Conservation (phyloP, 1,140 invertebrate species). For the Cotesia chilonis region DNA sequence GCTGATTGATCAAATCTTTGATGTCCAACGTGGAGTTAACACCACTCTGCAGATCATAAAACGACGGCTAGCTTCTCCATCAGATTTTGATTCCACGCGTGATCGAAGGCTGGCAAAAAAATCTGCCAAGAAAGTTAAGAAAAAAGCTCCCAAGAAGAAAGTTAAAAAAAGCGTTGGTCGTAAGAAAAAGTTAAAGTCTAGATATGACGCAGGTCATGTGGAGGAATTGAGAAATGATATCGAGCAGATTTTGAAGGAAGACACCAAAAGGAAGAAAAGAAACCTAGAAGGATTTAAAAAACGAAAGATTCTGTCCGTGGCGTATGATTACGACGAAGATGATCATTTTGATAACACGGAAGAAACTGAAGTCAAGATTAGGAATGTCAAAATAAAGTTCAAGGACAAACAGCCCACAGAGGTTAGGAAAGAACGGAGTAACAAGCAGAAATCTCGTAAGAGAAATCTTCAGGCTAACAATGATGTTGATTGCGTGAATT, state of each 20-base stretch:
- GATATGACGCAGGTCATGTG: constrained; percentile 18
- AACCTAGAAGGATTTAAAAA: constrained; percentile 28
- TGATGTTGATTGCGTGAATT: constrained; percentile 42
- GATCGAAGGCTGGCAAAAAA: no score
- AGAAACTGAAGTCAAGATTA: no score
- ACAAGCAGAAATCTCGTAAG: background rate
- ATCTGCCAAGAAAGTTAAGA: no score
- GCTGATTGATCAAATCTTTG: constrained; percentile 38
- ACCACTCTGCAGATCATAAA: constrained; percentile 43
- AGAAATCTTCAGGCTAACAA: no score
- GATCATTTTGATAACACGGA: no score
- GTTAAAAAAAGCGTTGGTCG: background rate
- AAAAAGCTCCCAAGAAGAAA: constrained; percentile 9
- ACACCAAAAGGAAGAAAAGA: constrained; percentile 27
- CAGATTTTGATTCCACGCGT: background rate
- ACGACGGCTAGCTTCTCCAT: constrained; percentile 16
- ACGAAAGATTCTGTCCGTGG: constrained; percentile 27
- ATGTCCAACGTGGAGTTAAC: constrained; percentile 42
- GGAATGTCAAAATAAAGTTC: no score
- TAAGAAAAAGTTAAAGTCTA: constrained; percentile 37
- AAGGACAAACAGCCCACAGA: constrained; percentile 32
- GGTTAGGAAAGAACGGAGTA: constrained; percentile 9
- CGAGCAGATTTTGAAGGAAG: constrained; percentile 36
- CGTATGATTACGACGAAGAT: background rate
- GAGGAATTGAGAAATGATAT: constrained; percentile 34